Percentiles rank a stretch among this genome's conserved stretches.
These are phyloP conservation scores for Perithous albicinctus DNA, from an alignment of 2,888 invertebrate species.

Conservation along the genomic window DNA sequence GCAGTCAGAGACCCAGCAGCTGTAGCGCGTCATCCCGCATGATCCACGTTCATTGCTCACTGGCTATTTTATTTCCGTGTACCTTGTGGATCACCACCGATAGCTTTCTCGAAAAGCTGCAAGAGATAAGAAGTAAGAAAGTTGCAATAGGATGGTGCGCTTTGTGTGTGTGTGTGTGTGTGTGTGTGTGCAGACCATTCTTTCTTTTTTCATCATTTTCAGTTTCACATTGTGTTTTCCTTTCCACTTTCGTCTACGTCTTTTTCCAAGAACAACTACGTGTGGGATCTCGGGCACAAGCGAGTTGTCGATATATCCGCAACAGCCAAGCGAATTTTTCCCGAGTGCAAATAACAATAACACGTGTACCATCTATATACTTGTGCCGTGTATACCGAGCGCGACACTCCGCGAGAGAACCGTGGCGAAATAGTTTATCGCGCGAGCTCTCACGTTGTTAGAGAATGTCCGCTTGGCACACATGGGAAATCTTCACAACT, in stretches of 20 bases:
- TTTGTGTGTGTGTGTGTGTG: not conserved
- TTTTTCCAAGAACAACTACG: conserved; percentile 22
- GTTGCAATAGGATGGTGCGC: conserved; percentile 26
- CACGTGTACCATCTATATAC: not conserved
- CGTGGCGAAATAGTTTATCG: conserved; percentile 54
- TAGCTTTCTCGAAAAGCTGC: conserved; percentile 15
- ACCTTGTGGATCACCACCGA: conserved; percentile 42
- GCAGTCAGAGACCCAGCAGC: conserved; percentile 35
- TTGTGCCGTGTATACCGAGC: conserved; percentile 12
- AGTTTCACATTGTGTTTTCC: not conserved
- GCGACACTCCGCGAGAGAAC: conserved; percentile 3
- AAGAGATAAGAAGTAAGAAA: conserved; percentile 7
- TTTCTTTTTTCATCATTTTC: not conserved
- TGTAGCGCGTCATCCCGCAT: conserved; percentile 9
- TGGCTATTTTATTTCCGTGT: conserved; percentile 57
- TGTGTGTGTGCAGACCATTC: conserved; percentile 9
- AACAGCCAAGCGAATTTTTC: conserved; percentile 49
- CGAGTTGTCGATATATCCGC: conserved; percentile 22
- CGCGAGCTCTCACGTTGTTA: conserved; percentile 51
- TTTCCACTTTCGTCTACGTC: not conserved
- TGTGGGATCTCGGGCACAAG: conserved; percentile 15
- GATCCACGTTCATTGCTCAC: conserved; percentile 29
- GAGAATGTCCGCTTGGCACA: conserved; percentile 59
- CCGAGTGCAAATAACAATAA: conserved; percentile 40
- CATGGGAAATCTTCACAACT: conserved; percentile 65